Base-by-base conservation (phyloP, 1,140 invertebrate genomes). In the Dendrolimus kikuchii region DNA sequence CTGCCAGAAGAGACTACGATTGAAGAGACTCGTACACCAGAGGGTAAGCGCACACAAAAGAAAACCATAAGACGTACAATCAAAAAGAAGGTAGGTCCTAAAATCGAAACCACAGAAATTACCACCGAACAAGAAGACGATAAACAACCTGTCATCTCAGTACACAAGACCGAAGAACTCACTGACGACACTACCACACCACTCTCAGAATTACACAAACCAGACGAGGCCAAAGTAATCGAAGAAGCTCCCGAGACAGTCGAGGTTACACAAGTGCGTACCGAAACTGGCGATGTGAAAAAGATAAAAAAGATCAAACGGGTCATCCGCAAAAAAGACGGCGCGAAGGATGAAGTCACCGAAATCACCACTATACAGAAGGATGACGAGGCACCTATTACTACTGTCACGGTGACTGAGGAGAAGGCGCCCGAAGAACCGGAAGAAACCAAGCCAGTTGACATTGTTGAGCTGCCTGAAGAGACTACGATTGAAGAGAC, bases 311-410 rank as follows among this genome's bases (percentile, higher is more conserved):
- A 76, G 40, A 78, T 87, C 55, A 74, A 85, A 61, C 59, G 66
- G 46, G 53, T 81, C 7, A 83, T 81, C 38, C 74, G 81, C 55
- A 76, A 74, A 62, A 71, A 77, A 40, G 78, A 73, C 56, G 88
- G 81, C 42, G 68, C 68, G 5, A 85, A 77, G 59, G 62, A 82
- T 55, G 72, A 86, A 68, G 72, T 81, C 5, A 87, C 79, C 7
- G 83, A 89, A 77, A 81, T 87, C 54, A 76, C 81, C 7, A 86
- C 86, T n/a, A 66, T 88, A 45, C 76, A 88, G 69, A 83, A 88
- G 60, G 81, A 87, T 51, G 80, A 80, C 41, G 78, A 88, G 57
- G 57, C 65, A 44, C 80, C 85, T n/a, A 56, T 83, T 48, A 76
- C 66, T 5, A 76, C 69, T 7, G 67, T 81, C 1, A 45, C 43